These are phyloP conservation scores for Hydrotaea diabolus DNA, from an alignment of 2,888 invertebrate species.

Conservation along the genomic window DNA sequence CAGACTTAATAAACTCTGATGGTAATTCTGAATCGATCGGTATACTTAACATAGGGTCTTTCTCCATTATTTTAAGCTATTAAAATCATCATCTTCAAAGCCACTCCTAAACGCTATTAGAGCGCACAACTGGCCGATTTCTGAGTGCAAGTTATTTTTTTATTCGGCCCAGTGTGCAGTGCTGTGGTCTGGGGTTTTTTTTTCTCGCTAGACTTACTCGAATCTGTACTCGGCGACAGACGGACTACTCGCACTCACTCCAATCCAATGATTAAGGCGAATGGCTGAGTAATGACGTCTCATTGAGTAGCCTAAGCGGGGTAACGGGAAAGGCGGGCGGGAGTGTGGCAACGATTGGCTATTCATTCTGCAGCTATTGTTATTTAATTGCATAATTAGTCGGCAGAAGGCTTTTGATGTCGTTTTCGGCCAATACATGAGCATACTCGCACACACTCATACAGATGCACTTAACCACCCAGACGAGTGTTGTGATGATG, in stretches of 20 bases:
- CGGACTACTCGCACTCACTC: background rate
- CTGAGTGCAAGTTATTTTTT: too few species aligned
- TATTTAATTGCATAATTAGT: conserved; percentile 61
- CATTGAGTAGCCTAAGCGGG: background rate
- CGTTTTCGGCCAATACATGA: conserved; percentile 22
- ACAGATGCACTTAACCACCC: background rate
- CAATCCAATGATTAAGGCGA: conserved; percentile 13
- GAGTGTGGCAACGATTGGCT: background rate
- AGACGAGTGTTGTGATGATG: background rate
- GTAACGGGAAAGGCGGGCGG: background rate
- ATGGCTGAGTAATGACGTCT: conserved; percentile 25
- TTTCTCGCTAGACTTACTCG: background rate
- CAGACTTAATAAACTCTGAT: too few species aligned
- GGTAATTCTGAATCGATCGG: too few species aligned
- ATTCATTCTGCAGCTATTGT: conserved; percentile 48
- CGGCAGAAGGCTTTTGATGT: conserved; percentile 50
- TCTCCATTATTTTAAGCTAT: too few species aligned
- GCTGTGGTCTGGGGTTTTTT: background rate
- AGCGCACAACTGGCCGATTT: too few species aligned
- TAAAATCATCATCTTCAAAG: too few species aligned
- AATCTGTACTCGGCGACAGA: background rate
- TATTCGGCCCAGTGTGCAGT: too few species aligned
- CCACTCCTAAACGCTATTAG: too few species aligned
- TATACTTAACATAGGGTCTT: too few species aligned
- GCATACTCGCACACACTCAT: conserved; percentile 37